phyloP scores from a whole-genome alignment of 1,140 invertebrate species.

The Sarcophaga bullata region DNA sequence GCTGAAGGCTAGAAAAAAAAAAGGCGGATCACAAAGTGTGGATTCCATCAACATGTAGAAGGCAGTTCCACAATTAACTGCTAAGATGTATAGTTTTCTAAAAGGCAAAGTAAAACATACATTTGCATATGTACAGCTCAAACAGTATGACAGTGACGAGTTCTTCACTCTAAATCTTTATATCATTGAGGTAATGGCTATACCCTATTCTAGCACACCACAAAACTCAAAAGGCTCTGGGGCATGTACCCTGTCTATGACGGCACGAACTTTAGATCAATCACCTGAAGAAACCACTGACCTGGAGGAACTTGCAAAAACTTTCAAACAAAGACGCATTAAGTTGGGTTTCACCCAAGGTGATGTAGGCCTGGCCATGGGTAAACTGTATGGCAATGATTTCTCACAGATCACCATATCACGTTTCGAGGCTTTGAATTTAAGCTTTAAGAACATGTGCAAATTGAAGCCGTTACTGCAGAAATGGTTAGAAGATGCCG shows the following conservation, averaged over 20 bases:
- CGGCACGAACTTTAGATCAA: constrained; percentile 75
- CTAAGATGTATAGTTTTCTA: no score
- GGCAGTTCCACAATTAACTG: no score
- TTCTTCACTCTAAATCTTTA: no score
- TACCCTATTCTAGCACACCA: constrained; percentile 44
- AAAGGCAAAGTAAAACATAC: no score
- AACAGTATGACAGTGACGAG: no score
- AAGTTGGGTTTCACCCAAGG: constrained; percentile 98
- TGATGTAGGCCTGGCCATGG: constrained; percentile 98
- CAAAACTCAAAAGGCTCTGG: constrained; percentile 51
- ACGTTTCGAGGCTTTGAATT: constrained; percentile 96
- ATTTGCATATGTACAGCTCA: no score
- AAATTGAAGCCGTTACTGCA: constrained; percentile 97
- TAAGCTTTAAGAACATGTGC: constrained; percentile 99
- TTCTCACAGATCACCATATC: constrained; percentile 99
- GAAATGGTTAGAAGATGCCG: constrained; percentile 97
- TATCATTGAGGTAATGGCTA: no score
- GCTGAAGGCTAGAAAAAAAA: no score
- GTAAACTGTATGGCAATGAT: constrained; percentile 97
- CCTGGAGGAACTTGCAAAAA: constrained; percentile 94
- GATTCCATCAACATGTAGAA: no score
- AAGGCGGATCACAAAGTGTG: no score
- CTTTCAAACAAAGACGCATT: constrained; percentile 94
- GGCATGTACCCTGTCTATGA: constrained; percentile 67
- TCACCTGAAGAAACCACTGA: constrained; percentile 92